Evolutionary conservation across 1,140 invertebrate species (phyloP).

Genomic region (Cydia amplana): DNA sequence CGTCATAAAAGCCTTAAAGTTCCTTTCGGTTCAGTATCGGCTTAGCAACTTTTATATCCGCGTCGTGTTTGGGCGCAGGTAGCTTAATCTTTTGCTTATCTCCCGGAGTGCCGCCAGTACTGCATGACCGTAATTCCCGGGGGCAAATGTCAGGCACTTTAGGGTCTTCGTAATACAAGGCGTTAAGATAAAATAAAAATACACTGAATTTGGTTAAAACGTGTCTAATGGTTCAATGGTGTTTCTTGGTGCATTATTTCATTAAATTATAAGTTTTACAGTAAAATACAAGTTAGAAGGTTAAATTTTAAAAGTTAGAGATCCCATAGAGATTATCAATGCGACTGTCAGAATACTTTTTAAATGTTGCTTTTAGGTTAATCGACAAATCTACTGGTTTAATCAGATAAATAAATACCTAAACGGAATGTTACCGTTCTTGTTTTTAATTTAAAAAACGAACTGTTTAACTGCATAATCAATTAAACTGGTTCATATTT

Average conservation of each 20-base stretch:
- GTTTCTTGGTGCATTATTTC: background rate
- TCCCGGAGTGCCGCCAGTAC: slow-evolving; percentile 7
- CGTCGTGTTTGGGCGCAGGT: background rate
- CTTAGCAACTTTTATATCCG: slow-evolving; percentile 7
- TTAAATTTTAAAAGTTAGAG: background rate
- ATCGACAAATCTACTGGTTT: background rate
- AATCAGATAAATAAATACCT: background rate
- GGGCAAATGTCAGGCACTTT: slow-evolving; percentile 3
- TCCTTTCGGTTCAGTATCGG: background rate
- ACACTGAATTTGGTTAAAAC: no score
- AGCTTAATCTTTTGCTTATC: slow-evolving; percentile 10
- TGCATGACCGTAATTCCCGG: background rate
- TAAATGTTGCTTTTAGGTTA: background rate
- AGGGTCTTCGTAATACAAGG: background rate
- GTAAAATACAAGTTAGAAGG: background rate
- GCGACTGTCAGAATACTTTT: background rate
- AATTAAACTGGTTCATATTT: background rate
- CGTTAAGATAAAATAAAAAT: background rate
- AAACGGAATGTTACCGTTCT: background rate
- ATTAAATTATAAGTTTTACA: background rate
- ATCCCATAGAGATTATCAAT: background rate
- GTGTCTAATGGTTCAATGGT: no score
- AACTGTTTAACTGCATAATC: no score
- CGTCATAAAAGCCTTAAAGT: background rate
- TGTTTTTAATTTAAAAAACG: background rate